These are phyloP conservation scores for Cataglyphis rosenhaueri DNA, from an alignment of 2,888 invertebrate genomes.

Conservation along the genomic window DNA sequence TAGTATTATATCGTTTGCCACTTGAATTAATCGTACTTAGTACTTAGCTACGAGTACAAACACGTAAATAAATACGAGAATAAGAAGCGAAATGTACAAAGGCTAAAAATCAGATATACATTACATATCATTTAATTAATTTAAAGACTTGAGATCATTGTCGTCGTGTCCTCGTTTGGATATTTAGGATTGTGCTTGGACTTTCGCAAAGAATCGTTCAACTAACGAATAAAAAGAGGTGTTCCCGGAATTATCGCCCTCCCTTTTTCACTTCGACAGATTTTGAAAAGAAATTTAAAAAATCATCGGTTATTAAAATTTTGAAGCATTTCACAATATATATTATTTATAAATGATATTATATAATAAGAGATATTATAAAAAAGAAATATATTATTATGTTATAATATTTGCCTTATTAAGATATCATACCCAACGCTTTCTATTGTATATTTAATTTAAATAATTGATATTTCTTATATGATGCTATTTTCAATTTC, in stretches of 20 bases:
- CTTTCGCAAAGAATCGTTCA: conserved; percentile 32
- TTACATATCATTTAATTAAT: conserved; percentile 78
- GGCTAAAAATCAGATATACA: conserved; percentile 76
- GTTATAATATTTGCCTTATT: background rate
- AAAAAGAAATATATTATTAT: background rate
- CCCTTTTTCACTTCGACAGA: background rate
- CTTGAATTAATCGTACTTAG: conserved; percentile 68
- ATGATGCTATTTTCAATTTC: background rate
- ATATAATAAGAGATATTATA: conserved; percentile 3
- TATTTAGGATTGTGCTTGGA: conserved; percentile 51
- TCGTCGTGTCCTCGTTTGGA: conserved; percentile 69
- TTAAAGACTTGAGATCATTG: conserved; percentile 84
- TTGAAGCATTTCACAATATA: background rate
- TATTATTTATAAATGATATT: background rate
- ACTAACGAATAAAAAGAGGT: conserved; percentile 21
- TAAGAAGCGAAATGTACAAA: conserved; percentile 84
- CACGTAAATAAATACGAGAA: conserved; percentile 83
- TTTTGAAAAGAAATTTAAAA: background rate
- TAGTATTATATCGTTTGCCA: conserved; percentile 63
- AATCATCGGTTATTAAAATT: background rate
- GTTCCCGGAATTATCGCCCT: conserved; percentile 29
- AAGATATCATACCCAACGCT: background rate
- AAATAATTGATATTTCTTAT: background rate
- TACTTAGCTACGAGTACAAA: conserved; percentile 71
- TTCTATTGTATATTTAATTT: conserved; percentile 8